phyloP scores from a whole-genome alignment of 2,113 vertebrate genomes.

The Tupaia tana region DNA sequence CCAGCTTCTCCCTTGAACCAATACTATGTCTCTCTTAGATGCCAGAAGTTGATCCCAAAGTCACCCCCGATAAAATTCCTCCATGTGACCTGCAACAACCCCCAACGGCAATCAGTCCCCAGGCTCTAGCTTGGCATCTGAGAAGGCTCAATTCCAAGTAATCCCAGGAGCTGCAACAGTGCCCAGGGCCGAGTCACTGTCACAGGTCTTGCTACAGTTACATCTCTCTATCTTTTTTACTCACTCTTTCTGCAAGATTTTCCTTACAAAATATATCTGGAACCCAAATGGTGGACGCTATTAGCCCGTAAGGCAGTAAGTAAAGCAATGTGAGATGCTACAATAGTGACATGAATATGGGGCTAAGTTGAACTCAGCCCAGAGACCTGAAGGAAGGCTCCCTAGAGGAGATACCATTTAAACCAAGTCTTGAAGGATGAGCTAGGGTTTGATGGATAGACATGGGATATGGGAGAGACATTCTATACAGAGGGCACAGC shows the following conservation, averaged over 20 bases:
- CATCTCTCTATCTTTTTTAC: background rate
- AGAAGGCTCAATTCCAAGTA: conserved; percentile 49
- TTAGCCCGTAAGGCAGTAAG: background rate
- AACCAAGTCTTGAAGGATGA: conserved; percentile 21
- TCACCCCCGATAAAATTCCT: background rate
- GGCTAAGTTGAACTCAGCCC: background rate
- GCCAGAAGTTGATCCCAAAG: conserved; percentile 13
- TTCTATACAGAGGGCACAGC: background rate
- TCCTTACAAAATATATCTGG: conserved; percentile 47
- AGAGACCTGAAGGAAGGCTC: background rate
- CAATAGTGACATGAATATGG: background rate
- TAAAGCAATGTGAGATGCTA: background rate
- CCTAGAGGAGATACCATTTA: background rate
- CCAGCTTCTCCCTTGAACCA: conserved; percentile 29
- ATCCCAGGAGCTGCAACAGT: conserved; percentile 21
- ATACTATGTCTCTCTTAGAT: background rate
- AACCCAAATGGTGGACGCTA: background rate
- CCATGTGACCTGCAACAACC: background rate
- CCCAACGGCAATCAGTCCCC: background rate
- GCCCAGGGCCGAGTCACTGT: conserved; percentile 9
- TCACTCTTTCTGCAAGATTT: background rate
- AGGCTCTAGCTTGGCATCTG: conserved; percentile 2
- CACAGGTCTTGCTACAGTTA: conserved; percentile 37
- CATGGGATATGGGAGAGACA: background rate
- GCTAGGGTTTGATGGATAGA: background rate